phyloP scores from a whole-genome alignment of 2,113 vertebrate species.

The Dicaeum eximium region DNA sequence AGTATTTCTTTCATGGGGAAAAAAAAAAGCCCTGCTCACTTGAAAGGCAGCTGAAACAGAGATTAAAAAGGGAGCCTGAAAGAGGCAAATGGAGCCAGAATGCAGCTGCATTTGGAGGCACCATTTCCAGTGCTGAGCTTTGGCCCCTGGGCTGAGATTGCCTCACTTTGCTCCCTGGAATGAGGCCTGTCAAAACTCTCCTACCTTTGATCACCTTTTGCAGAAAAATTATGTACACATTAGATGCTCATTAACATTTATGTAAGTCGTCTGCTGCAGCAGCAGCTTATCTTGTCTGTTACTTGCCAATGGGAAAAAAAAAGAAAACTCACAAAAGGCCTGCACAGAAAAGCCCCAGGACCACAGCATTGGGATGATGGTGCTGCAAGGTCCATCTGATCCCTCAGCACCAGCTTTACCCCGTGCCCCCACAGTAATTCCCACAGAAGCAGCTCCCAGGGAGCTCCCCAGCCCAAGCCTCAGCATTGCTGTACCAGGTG shows the following conservation, averaged over 20 bases:
- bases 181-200: conserved; percentile 4
- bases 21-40: neutral
- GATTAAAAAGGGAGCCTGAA: neutral
- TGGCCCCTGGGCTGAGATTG: conserved; percentile 7
- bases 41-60: neutral
- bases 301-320: neutral
- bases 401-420: neutral
- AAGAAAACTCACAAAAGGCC: neutral
- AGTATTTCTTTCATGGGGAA: neutral
- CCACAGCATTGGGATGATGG: neutral
- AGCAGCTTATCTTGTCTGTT: conserved; percentile 12
- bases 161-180: neutral
- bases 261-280: conserved; percentile 20
- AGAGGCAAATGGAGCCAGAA: neutral
- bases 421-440: neutral
- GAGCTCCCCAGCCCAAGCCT: neutral
- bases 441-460: neutral
- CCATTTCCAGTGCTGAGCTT: neutral
- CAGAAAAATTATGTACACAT: neutral
- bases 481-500: neutral
- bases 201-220: conserved; percentile 35
- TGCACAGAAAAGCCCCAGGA: neutral
- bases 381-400: neutral
- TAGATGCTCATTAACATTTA: conserved; percentile 41
- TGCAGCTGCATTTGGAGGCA: neutral